Evolutionary conservation across 2,888 invertebrate genomes (phyloP).

Genomic region (Pardosa pseudoannulata): DNA sequence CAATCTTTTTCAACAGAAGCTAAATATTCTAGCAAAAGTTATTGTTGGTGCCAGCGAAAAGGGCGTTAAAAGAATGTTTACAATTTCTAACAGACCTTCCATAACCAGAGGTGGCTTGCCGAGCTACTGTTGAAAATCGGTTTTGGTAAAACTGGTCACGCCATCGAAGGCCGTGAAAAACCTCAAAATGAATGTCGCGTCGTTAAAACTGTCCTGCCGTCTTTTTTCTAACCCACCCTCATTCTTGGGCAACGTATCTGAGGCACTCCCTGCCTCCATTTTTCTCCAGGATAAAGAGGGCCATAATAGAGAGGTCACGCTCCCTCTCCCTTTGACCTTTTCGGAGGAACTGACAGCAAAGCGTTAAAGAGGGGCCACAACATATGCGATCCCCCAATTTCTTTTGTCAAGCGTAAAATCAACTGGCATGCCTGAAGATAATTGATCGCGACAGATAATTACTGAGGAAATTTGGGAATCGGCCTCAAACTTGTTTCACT

Average conservation of each 20-base stretch:
- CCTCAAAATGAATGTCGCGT: conserved; percentile 16
- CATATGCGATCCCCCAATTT: not conserved
- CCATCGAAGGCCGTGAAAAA: not conserved
- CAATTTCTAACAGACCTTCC: conserved; percentile 6
- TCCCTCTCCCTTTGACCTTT: conserved; percentile 15
- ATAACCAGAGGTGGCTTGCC: conserved; percentile 1
- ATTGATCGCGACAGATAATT: conserved; percentile 25
- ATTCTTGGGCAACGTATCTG: not conserved
- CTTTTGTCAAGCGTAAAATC: conserved; percentile 15
- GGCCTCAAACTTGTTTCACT: not conserved
- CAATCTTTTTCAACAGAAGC: not conserved
- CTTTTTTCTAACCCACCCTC: conserved; percentile 27
- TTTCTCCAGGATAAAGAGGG: not conserved
- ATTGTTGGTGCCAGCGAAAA: not conserved
- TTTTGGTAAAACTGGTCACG: conserved; percentile 12
- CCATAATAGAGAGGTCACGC: conserved; percentile 20
- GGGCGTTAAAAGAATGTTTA: conserved; percentile 15
- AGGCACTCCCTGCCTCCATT: conserved; percentile 20
- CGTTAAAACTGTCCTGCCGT: conserved; percentile 16
- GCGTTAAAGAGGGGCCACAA: not conserved
- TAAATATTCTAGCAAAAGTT: not conserved
- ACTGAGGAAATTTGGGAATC: not conserved
- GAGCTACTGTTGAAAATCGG: conserved; percentile 32
- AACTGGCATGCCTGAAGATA: not conserved
- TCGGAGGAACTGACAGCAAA: conserved; percentile 3